A percentile compares a stretch with the other conserved stretches of the same genome.
phyloP scores from a whole-genome alignment of 2,797 vertebrate species.

The Loris lydekkerianus region DNA sequence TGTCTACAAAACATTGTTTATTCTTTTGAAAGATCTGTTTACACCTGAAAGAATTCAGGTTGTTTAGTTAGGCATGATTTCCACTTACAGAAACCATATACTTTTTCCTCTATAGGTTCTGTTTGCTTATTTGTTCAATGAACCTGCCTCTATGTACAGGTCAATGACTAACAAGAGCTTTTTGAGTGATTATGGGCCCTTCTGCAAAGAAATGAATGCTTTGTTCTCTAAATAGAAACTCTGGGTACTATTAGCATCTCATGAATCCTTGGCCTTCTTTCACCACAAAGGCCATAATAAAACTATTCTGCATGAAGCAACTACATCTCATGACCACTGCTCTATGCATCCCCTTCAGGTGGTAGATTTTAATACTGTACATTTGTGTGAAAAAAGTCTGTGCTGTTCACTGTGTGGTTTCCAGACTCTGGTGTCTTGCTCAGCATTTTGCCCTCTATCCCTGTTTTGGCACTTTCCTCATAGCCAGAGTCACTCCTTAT shows the following conservation, averaged over 20 bases:
- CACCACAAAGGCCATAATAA: background rate
- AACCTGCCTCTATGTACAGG: constrained; percentile 24
- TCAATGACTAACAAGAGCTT: constrained; percentile 65
- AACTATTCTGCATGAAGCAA: constrained; percentile 19
- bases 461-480: background rate
- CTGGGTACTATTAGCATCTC: background rate
- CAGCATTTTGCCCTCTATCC: background rate
- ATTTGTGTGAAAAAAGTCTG: background rate
- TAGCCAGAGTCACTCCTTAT: background rate
- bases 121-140: constrained; percentile 64
- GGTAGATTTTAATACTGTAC: background rate
- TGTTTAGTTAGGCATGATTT: constrained; percentile 57
- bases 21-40: constrained; percentile 60
- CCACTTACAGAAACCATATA: constrained; percentile 53
- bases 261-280: constrained; percentile 22
- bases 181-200: constrained; percentile 17
- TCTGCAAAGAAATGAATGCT: constrained; percentile 50
- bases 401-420: background rate
- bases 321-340: background rate
- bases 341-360: background rate
- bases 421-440: background rate
- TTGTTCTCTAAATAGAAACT: constrained; percentile 71
- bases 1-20: constrained; percentile 45
- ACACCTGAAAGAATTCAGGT: constrained; percentile 55
- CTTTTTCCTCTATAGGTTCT: background rate